Conservation (phyloP, 1,140 invertebrate species). For the Diprion similis region DNA sequence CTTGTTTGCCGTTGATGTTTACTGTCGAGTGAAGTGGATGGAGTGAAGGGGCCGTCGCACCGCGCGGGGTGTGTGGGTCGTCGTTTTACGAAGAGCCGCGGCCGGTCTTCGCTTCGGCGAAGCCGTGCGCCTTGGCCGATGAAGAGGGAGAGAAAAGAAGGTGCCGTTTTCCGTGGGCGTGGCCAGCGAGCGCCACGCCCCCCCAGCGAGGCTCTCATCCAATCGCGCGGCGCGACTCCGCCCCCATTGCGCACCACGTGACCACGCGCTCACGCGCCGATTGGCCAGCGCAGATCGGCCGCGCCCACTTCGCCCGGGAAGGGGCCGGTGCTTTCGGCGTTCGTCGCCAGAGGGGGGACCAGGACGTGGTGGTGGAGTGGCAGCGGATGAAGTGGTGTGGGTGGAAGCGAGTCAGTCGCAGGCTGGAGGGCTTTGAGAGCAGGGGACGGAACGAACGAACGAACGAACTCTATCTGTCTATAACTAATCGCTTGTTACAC, state of each 20-base stretch:
- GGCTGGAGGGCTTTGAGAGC: constrained; percentile 61
- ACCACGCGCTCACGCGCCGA: background rate
- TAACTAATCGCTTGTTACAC: constrained; percentile 37
- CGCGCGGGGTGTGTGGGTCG: constrained; percentile 16
- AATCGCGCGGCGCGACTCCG: background rate
- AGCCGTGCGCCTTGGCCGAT: constrained; percentile 19
- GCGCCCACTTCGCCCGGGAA: constrained; percentile 31
- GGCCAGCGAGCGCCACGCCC: constrained; percentile 10
- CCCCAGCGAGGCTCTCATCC: background rate
- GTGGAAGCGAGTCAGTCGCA: constrained; percentile 60
- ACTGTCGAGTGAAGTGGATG: constrained; percentile 28
- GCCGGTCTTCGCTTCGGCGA: constrained; percentile 29
- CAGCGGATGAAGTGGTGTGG: constrained; percentile 58
- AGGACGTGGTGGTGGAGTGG: constrained; percentile 47
- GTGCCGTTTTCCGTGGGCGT: constrained; percentile 28
- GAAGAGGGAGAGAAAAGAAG: constrained; percentile 15
- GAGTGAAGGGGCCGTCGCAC: constrained; percentile 11
- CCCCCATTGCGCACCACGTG: constrained; percentile 31
- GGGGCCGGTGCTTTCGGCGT: constrained; percentile 44
- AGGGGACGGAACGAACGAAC: constrained; percentile 57
- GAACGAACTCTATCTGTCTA: constrained; percentile 38
- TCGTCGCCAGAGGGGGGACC: constrained; percentile 55
- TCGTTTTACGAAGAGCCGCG: no score
- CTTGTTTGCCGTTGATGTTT: constrained; percentile 48
- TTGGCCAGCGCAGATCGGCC: background rate